phyloP scores from a whole-genome alignment of 2,113 vertebrate species.

The Anarhynchus alexandrinus region DNA sequence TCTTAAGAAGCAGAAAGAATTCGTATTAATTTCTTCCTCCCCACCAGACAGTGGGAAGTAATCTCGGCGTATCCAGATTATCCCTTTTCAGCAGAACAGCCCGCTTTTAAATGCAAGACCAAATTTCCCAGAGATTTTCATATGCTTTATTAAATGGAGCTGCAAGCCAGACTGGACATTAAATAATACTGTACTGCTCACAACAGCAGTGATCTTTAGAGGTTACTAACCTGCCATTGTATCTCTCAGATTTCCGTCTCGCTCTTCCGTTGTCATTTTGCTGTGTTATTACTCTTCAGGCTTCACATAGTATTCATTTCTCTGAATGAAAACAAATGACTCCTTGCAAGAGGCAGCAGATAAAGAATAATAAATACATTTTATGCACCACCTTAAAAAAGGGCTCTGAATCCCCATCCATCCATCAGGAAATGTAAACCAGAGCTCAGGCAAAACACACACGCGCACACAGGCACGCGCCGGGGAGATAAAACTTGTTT shows the following conservation, averaged over 20 bases:
- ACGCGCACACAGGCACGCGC: neutral
- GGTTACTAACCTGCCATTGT: slow-evolving; percentile 59
- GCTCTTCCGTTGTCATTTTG: slow-evolving; percentile 53
- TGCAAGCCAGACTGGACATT: neutral
- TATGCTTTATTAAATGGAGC: slow-evolving; percentile 24
- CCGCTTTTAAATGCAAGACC: neutral
- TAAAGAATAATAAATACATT: slow-evolving; percentile 79
- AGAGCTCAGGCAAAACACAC: slow-evolving; percentile 23
- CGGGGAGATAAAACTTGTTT: slow-evolving; percentile 59
- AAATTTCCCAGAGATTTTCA: neutral
- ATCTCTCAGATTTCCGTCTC: slow-evolving; percentile 6
- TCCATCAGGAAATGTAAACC: slow-evolving; percentile 68
- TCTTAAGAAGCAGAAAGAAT: slow-evolving; percentile 29
- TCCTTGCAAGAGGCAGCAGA: slow-evolving; percentile 66
- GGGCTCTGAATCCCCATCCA: slow-evolving; percentile 57
- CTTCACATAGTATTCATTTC: slow-evolving; percentile 65
- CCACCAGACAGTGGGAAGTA: neutral
- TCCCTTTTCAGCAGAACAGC: neutral
- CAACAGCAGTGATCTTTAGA: slow-evolving; percentile 1
- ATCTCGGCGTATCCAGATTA: neutral
- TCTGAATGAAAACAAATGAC: slow-evolving; percentile 80
- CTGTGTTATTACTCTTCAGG: slow-evolving; percentile 66
- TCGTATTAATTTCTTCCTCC: neutral
- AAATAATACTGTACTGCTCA: neutral
- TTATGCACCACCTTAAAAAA: slow-evolving; percentile 67